Evolutionary conservation across 2,797 vertebrate species (phyloP), one percentile per base, ranked within the genome.

Genomic region (Acanthurus tractus): DNA sequence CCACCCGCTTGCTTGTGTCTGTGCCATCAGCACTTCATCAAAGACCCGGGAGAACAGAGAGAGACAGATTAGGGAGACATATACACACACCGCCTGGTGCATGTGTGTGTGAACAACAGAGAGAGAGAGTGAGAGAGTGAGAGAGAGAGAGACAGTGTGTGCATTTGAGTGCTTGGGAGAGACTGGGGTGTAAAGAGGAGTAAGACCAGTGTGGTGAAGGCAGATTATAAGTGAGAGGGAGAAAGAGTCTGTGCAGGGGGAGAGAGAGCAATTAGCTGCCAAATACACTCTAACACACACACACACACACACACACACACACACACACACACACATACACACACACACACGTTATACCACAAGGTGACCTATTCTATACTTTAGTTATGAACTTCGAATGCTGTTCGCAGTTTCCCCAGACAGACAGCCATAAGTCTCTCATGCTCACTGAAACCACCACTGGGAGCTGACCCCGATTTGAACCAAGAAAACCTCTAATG

Each of bases 1-100:
- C 86, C 83, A 75, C 83, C 76, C 57, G 76, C 81, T 72, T 79
- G 86, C 79, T 78, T 82, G 85, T 84, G 91, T 83, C 79, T 82
- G 69, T 81, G 91, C 91, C 93, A 94, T 96, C 95, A 94, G 93
- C 88, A 92, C 89, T 95, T 95, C 94, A 95, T 95, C 94, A 89
- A 91, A 91, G 89, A 86, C 92, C 88, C 89, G 12, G 10, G 88
- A 90, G 90, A 93, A 89, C 81, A 86, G 81, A 81, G 79, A 63
- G 71, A 88, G 88, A 81, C 81, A 92, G 94, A 94, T 95, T 93
- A 95, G 83, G 81, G 76, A 89, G 81, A 82, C 78, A 72, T 63
- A 82, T 23, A 78, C 56, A 69, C 83, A 53, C 64, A 78, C 83
- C 73, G 83, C 76, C 52, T 54, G 40, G 71, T 85, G 78, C 69